These are phyloP conservation scores for Adelosebastes latens DNA, from an alignment of 2,797 vertebrate species.

Conservation along the genomic window DNA sequence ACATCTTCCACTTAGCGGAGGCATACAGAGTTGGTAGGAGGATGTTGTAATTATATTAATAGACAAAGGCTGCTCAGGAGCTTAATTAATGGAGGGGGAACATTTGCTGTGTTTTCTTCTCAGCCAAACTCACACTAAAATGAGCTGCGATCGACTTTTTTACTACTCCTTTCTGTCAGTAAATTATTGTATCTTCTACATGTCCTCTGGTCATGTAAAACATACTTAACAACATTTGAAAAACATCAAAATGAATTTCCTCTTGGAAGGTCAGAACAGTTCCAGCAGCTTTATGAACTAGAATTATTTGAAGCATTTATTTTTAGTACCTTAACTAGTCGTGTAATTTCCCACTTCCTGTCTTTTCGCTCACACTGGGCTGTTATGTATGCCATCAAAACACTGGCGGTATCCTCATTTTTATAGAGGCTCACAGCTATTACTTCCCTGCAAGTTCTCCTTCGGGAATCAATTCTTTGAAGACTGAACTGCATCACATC, in stretches of 20 bases:
- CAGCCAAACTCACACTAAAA: not conserved
- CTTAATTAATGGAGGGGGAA: slow-evolving; percentile 34
- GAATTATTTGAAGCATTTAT: not conserved
- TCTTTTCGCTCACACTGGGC: not conserved
- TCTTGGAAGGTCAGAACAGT: not conserved
- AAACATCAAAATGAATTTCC: not conserved
- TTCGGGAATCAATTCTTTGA: slow-evolving; percentile 51
- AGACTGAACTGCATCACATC: slow-evolving; percentile 24
- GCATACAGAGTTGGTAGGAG: slow-evolving; percentile 14
- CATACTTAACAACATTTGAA: not conserved
- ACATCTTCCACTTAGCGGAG: slow-evolving; percentile 34
- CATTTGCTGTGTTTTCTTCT: slow-evolving; percentile 16
- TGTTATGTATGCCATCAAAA: slow-evolving; percentile 47
- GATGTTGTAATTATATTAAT: slow-evolving; percentile 37
- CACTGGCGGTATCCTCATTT: slow-evolving; percentile 33
- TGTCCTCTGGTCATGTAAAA: not conserved
- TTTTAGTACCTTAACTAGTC: not conserved
- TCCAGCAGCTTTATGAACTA: not conserved
- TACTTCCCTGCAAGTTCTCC: slow-evolving; percentile 32
- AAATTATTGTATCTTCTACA: not conserved
- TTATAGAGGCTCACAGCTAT: slow-evolving; percentile 44
- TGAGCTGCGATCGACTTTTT: slow-evolving; percentile 7
- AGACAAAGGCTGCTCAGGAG: slow-evolving; percentile 36
- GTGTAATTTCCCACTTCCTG: slow-evolving; percentile 1
- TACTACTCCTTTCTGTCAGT: not conserved